Percentiles rank a stretch among this genome's conserved stretches.
phyloP scores from a whole-genome alignment of 2,113 vertebrate genomes.

The Nesoenas mayeri region DNA sequence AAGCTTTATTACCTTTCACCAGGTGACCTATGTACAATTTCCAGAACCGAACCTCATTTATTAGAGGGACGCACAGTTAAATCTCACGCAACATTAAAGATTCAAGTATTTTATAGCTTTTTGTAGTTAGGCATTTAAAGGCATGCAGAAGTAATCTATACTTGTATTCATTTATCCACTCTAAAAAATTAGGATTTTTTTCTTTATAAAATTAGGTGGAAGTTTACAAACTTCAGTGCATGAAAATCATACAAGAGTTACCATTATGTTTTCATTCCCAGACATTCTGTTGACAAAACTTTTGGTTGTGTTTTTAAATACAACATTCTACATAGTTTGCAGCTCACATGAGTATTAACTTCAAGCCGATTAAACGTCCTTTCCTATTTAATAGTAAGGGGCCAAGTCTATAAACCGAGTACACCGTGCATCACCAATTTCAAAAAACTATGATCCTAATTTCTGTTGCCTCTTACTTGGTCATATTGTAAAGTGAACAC shows the following conservation, averaged over 20 bases:
- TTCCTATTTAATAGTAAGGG: neutral
- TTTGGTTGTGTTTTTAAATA: neutral
- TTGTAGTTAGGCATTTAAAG: neutral
- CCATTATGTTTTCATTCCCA: neutral
- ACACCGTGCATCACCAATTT: neutral
- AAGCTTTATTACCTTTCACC: neutral
- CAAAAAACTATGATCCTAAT: accelerated
- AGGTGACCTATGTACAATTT: neutral
- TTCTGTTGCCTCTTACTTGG: neutral
- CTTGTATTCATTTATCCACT: neutral
- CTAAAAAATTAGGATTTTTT: neutral
- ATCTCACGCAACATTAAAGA: neutral
- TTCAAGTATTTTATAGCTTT: neutral
- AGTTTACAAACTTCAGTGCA: neutral
- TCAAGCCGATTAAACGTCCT: neutral
- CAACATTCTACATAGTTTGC: neutral
- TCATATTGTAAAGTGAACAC: neutral
- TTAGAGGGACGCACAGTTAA: neutral
- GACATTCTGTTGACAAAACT: neutral
- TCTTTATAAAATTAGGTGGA: neutral
- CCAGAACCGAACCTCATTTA: neutral
- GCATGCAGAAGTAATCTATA: neutral
- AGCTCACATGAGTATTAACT: neutral
- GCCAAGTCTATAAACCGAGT: accelerated
- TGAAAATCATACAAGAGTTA: neutral